A percentile compares a stretch with the other conserved stretches of the same genome.
Evolutionary conservation across 2,888 invertebrate genomes (phyloP).

Genomic region (Timandra comae): DNA sequence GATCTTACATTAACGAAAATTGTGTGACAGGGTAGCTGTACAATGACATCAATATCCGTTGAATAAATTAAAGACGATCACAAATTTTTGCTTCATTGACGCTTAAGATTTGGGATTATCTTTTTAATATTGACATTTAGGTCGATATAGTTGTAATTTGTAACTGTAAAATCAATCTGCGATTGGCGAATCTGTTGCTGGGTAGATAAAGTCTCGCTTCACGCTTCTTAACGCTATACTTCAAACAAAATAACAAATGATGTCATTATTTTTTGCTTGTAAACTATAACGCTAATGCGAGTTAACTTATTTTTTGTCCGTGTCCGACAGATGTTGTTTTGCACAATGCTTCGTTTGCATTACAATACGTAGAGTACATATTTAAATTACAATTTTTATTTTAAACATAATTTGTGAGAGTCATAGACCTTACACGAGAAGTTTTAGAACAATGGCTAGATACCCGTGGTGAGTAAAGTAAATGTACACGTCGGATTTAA

Average conservation of each 20-base stretch:
- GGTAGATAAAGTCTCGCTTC: constrained; percentile 34
- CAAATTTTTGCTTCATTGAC: constrained; percentile 12
- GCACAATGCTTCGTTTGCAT: constrained; percentile 49
- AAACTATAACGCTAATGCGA: constrained; percentile 51
- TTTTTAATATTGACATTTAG: constrained; percentile 35
- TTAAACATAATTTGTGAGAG: constrained; percentile 3
- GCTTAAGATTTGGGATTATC: constrained; percentile 16
- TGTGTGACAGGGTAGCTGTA: constrained; percentile 26
- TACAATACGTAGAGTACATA: constrained; percentile 27
- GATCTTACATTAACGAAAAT: constrained; percentile 20
- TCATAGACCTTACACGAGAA: constrained; percentile 12
- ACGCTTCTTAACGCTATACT: constrained; percentile 24
- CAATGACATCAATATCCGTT: constrained; percentile 41
- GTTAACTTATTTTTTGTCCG: constrained; percentile 62
- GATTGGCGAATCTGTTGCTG: constrained; percentile 44
- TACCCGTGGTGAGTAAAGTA: too few relatives aligned
- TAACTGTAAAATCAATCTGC: constrained; percentile 55
- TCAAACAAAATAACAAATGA: constrained; percentile 46
- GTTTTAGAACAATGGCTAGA: too few relatives aligned
- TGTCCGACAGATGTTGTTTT: constrained; percentile 47
- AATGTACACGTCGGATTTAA: too few relatives aligned
- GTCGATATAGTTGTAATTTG: constrained; percentile 47
- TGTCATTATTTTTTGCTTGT: constrained; percentile 61
- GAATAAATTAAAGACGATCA: constrained; percentile 25
- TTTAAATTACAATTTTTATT: not conserved